These are phyloP conservation scores for Syngnathus rostellatus DNA, from an alignment of 2,797 vertebrate genomes.

Conservation along the genomic window DNA sequence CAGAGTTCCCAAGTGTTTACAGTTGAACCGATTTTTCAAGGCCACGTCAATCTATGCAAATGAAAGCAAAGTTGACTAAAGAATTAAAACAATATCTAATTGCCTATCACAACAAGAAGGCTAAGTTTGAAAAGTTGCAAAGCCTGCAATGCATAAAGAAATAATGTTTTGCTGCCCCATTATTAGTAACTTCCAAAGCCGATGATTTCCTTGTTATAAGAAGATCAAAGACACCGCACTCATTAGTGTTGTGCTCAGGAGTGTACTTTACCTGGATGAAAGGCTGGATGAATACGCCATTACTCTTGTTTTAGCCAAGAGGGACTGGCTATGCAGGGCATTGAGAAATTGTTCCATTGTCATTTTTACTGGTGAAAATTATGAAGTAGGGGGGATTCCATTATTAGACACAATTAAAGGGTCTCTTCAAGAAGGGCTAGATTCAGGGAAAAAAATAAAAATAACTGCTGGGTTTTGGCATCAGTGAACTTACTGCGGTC, in stretches of 20 bases:
- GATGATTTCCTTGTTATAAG: conserved; percentile 27
- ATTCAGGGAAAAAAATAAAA: not conserved
- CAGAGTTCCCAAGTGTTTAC: not conserved
- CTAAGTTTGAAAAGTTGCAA: conserved; percentile 26
- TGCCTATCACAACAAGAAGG: conserved; percentile 6
- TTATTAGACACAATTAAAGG: not conserved
- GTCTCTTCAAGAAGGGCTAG: not conserved
- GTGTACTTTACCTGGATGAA: conserved; percentile 50
- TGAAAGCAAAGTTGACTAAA: conserved; percentile 18
- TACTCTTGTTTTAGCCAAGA: conserved; percentile 21
- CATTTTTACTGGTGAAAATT: conserved; percentile 5
- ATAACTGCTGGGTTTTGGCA: not conserved
- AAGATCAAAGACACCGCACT: conserved; percentile 45
- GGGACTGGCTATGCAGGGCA: conserved; percentile 7
- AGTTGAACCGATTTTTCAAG: conserved; percentile 16
- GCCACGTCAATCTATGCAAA: conserved; percentile 14
- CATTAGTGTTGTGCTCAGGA: conserved; percentile 48
- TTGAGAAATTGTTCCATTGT: conserved; percentile 20
- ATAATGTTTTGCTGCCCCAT: conserved; percentile 21
- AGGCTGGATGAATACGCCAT: conserved; percentile 32
- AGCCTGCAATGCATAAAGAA: conserved; percentile 43
- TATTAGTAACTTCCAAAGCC: conserved; percentile 19
- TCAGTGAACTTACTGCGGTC: not conserved
- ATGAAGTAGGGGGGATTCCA: no score
- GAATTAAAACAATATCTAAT: conserved; percentile 6